Evolutionary conservation across 2,113 vertebrate species (phyloP).

Genomic region (Aldabrachelys gigantea): DNA sequence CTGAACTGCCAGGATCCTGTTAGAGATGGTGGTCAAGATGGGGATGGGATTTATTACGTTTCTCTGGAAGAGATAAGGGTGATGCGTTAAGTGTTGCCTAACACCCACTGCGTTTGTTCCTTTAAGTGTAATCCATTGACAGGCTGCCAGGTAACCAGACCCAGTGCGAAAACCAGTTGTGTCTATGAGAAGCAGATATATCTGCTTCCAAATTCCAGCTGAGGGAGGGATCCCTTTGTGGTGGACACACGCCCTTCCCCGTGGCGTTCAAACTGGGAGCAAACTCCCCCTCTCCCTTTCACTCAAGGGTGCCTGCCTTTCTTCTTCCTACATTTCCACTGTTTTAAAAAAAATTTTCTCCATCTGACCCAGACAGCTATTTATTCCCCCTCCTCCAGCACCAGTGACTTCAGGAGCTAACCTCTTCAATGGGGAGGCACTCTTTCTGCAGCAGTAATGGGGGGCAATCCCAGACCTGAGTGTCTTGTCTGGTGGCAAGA

Average conservation of each 20-base stretch:
- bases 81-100: background rate
- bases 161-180: constrained; percentile 27
- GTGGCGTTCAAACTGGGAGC: background rate
- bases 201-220: constrained; percentile 58
- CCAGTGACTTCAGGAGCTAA: background rate
- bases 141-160: background rate
- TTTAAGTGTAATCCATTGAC: background rate
- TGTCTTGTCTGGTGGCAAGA: background rate
- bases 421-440: background rate
- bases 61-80: background rate
- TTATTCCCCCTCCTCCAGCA: background rate
- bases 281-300: background rate
- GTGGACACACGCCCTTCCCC: constrained; percentile 53
- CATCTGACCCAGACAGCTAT: background rate
- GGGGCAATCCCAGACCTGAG: background rate
- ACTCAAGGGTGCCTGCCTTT: background rate
- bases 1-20: background rate
- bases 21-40: background rate
- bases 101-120: background rate
- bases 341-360: constrained; percentile 30
- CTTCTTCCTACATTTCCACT: constrained; percentile 32
- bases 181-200: constrained; percentile 44
- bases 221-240: constrained; percentile 52
- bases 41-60: background rate
- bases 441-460: background rate